A percentile compares a stretch with the other conserved stretches of the same genome.
phyloP scores from a whole-genome alignment of 2,797 vertebrate genomes.

The Melanotaenia maccullochi region DNA sequence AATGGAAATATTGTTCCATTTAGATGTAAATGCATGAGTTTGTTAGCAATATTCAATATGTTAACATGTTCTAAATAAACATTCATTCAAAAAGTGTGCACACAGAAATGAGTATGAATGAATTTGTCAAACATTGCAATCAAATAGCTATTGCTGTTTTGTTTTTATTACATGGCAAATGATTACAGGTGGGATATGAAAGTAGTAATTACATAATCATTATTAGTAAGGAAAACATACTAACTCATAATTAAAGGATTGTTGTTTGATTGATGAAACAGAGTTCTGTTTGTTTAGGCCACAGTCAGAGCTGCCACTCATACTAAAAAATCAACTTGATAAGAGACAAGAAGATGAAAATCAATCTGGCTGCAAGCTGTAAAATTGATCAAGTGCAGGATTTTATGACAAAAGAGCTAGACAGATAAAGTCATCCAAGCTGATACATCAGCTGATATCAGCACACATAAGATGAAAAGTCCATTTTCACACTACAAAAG shows the following conservation, averaged over 20 bases:
- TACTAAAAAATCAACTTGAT: not conserved
- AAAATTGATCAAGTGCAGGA: not conserved
- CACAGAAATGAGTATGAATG: too few species aligned
- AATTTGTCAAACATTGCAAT: too few species aligned
- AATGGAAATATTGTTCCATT: not conserved
- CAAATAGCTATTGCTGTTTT: not conserved
- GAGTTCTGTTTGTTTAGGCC: not conserved
- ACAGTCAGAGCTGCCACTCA: not conserved
- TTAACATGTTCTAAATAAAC: too few species aligned
- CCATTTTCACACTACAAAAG: not conserved
- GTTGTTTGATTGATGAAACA: not conserved
- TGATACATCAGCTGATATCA: not conserved
- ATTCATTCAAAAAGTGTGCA: too few species aligned
- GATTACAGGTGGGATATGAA: not conserved
- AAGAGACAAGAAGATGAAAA: not conserved
- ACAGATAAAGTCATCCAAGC: not conserved
- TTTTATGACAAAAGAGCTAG: not conserved
- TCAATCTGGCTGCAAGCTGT: not conserved
- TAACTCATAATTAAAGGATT: not conserved
- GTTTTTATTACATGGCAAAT: not conserved
- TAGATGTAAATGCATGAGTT: not conserved
- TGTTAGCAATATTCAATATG: too few species aligned
- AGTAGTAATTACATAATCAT: not conserved
- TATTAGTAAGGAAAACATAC: not conserved
- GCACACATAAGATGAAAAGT: not conserved